Evolutionary conservation across 92 coral and sea anemone species (phyloP).

Genomic region (Zoanthus sociatus): DNA sequence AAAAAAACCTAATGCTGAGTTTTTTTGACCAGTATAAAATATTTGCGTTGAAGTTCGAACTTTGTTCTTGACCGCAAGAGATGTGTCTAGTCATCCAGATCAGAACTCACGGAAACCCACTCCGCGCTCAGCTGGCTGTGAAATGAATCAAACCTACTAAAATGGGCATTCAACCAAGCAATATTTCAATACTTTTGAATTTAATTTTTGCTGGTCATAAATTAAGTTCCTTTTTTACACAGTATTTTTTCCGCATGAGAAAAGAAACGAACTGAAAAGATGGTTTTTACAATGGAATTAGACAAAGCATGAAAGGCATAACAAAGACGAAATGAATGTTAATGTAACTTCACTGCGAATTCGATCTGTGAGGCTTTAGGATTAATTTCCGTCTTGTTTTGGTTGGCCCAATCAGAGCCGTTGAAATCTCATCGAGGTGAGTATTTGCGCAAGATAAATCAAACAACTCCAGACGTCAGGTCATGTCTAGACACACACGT

Average conservation of each 20-base stretch:
- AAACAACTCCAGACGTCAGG: constrained; percentile 88
- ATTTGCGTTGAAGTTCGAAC: background rate
- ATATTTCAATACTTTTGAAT: background rate
- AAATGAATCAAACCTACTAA: background rate
- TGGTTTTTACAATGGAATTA: constrained; percentile 60
- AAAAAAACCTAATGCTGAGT: too few relatives aligned
- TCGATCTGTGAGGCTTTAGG: constrained; percentile 77
- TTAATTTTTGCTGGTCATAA: constrained; percentile 1
- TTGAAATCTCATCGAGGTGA: constrained; percentile 73
- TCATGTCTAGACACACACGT: constrained; percentile 98
- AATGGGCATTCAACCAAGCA: background rate
- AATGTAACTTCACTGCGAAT: constrained; percentile 72
- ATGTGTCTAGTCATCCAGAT: background rate
- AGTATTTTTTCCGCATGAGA: constrained; percentile 6
- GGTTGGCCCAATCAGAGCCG: constrained; percentile 70
- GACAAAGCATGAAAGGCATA: constrained; percentile 68
- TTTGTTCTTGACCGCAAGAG: constrained; percentile 1
- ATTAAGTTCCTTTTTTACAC: background rate
- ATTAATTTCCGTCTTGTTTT: constrained; percentile 75
- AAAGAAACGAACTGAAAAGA: constrained; percentile 2
- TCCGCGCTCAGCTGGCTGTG: constrained; percentile 23
- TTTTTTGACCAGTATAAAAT: background rate
- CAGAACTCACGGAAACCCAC: background rate
- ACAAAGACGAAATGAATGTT: constrained; percentile 66
- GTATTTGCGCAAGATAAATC: constrained; percentile 84